Evolutionary conservation across 2,113 vertebrate genomes (phyloP).

Genomic region (Xerus inauris): DNA sequence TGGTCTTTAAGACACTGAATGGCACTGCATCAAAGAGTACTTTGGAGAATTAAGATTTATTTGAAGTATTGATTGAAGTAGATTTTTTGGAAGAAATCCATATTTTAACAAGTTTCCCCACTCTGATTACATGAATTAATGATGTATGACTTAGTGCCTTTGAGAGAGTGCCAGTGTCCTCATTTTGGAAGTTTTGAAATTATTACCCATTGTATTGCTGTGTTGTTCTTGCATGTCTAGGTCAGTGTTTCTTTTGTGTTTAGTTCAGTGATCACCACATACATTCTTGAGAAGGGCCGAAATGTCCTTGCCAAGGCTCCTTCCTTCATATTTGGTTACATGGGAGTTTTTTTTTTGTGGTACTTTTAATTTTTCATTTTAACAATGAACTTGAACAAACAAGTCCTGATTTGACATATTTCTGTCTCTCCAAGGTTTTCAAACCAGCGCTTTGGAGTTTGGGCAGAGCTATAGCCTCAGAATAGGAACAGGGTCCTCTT

Average conservation of each 20-base stretch:
- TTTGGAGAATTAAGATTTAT: background rate
- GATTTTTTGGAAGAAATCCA: background rate
- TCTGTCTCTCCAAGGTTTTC: background rate
- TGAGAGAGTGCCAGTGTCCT: background rate
- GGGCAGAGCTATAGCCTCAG: background rate
- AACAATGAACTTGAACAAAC: background rate
- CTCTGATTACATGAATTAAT: background rate
- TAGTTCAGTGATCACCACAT: background rate
- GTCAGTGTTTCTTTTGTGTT: background rate
- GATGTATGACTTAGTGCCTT: background rate
- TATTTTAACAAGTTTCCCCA: background rate
- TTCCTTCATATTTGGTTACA: background rate
- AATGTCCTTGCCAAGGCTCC: accelerated
- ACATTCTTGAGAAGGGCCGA: background rate
- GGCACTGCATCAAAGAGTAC: background rate
- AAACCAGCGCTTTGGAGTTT: background rate
- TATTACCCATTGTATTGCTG: background rate
- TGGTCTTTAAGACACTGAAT: background rate
- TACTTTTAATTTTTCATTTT: background rate
- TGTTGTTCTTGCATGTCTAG: background rate
- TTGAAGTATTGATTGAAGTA: background rate
- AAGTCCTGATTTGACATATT: background rate
- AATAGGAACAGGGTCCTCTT: background rate
- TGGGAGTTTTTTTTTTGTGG: background rate
- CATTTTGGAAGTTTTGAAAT: background rate